Percentiles rank a stretch among this genome's conserved stretches.
phyloP scores from a whole-genome alignment of 1,140 invertebrate species.

The Cyclina sinensis region DNA sequence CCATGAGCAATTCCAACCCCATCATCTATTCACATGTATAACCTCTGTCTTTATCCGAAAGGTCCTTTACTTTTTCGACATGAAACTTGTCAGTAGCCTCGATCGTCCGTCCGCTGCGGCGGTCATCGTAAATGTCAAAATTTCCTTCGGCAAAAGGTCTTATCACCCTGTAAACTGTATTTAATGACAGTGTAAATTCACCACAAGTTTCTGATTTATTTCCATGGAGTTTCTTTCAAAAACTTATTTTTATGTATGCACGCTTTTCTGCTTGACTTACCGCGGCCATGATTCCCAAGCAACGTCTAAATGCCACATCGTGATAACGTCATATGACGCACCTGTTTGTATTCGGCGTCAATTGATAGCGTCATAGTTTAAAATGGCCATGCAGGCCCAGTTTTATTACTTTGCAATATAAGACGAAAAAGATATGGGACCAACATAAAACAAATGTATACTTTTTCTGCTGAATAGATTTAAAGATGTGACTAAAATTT shows the following conservation, averaged over 20 bases:
- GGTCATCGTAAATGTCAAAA: background rate
- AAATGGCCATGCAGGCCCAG: background rate
- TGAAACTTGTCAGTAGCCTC: background rate
- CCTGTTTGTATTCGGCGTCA: background rate
- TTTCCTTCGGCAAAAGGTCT: background rate
- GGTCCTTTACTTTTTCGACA: background rate
- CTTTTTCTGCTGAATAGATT: too few species aligned
- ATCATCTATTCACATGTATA: too few species aligned
- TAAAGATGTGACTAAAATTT: too few species aligned
- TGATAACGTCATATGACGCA: background rate
- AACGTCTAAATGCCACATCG: background rate
- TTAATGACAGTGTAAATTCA: background rate
- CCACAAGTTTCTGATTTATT: background rate
- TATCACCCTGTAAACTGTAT: background rate
- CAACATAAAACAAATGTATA: too few species aligned
- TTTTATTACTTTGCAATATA: background rate
- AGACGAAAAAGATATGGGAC: slow-evolving; percentile 2
- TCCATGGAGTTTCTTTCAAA: background rate
- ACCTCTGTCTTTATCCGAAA: background rate
- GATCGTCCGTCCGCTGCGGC: background rate
- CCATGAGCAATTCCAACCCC: too few species aligned
- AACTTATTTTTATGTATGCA: background rate
- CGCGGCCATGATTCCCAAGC: background rate
- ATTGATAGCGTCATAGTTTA: background rate
- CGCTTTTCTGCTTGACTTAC: background rate